Percentiles rank a stretch among this genome's conserved stretches.
These are phyloP conservation scores for Galemys pyrenaicus DNA, from an alignment of 2,113 vertebrate genomes.

Conservation along the genomic window DNA sequence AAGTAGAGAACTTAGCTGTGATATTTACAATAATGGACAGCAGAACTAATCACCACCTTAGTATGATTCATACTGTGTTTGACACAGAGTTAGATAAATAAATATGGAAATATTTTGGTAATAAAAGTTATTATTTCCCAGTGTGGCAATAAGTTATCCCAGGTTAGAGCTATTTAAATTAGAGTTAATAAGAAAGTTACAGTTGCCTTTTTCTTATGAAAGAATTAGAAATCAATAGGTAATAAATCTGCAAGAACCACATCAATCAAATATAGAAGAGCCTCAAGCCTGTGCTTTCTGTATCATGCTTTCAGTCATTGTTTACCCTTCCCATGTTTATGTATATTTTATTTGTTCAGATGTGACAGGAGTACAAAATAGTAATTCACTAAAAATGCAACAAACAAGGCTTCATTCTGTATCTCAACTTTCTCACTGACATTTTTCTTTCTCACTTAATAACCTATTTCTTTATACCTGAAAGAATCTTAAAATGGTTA, in stretches of 20 bases:
- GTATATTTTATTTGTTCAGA: background rate
- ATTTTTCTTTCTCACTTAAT: background rate
- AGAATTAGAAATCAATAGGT: background rate
- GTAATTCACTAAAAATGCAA: background rate
- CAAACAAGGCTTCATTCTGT: background rate
- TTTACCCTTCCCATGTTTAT: background rate
- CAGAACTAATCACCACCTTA: background rate
- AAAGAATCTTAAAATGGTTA: background rate
- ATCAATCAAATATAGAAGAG: background rate
- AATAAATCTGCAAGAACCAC: background rate
- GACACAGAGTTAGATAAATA: background rate
- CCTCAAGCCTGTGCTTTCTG: background rate
- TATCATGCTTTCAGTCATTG: background rate
- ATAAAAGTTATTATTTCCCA: slow-evolving; percentile 6
- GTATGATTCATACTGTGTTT: background rate
- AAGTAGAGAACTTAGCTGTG: background rate
- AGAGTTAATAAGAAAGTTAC: background rate
- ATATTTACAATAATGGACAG: background rate
- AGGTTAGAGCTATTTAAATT: background rate
- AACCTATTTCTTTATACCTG: background rate
- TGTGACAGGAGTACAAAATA: background rate
- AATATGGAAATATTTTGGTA: background rate
- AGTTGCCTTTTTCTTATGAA: background rate
- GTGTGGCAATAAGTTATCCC: background rate
- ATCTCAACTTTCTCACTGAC: background rate